A percentile compares a stretch with the other conserved stretches of the same genome.
Conservation (phyloP, 2,113 vertebrate species). For the Rallus limicola region DNA sequence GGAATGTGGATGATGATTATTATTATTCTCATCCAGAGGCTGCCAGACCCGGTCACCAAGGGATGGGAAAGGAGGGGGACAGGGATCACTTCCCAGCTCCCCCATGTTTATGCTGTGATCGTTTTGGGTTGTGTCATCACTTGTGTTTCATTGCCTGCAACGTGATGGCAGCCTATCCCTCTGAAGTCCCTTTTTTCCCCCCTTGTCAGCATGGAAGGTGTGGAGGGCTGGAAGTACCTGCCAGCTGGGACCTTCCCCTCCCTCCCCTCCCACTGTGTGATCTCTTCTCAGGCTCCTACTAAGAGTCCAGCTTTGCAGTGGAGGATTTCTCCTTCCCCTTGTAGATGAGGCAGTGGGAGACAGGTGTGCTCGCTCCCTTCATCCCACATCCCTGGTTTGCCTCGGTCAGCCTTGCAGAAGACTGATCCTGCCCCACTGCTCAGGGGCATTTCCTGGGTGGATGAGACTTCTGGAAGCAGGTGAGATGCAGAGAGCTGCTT, state of each 20-base stretch:
- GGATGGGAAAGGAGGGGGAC: not conserved
- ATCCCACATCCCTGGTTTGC: not conserved
- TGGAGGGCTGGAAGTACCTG: not conserved
- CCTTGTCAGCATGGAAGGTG: not conserved
- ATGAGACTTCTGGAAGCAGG: not conserved
- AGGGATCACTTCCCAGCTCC: not conserved
- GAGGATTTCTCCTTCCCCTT: not conserved
- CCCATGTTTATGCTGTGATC: rapidly evolving
- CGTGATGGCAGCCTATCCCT: not conserved
- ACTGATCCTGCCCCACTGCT: not conserved
- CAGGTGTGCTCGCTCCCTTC: not conserved
- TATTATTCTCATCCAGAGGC: not conserved
- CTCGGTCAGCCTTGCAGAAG: not conserved
- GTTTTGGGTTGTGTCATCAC: not conserved
- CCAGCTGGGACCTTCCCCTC: not conserved
- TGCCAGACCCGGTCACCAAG: not conserved
- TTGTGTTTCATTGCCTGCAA: not conserved
- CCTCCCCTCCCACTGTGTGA: not conserved
- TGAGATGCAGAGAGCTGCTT: not conserved
- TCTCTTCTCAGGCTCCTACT: not conserved
- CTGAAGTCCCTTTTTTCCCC: not conserved
- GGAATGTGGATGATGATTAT: rapidly evolving
- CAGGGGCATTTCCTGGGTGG: not conserved
- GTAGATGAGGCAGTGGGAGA: not conserved
- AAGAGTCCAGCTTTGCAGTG: not conserved